These are phyloP conservation scores for Plebejus anna DNA, from an alignment of 2,888 invertebrate genomes.

Conservation along the genomic window DNA sequence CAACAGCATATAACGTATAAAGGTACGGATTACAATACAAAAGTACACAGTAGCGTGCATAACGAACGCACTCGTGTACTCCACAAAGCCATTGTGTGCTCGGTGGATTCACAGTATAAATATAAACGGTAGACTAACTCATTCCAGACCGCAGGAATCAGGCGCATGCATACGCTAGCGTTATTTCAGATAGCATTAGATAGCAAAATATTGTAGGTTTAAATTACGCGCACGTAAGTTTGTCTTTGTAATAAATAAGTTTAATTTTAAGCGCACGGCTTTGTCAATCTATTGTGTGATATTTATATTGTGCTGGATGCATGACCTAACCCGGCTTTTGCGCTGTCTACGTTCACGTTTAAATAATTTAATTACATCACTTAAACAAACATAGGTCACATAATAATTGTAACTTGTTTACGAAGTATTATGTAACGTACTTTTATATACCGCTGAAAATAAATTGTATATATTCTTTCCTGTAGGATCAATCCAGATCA, in stretches of 20 bases:
- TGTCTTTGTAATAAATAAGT: not conserved
- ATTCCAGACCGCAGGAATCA: not conserved
- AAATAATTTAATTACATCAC: conserved; percentile 15
- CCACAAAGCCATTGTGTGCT: conserved; percentile 44
- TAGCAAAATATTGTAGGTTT: not conserved
- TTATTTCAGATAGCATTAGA: not conserved
- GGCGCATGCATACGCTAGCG: not conserved
- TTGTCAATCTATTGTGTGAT: not conserved
- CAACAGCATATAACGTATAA: conserved; percentile 21
- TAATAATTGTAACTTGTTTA: not conserved
- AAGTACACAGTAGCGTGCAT: conserved; percentile 39
- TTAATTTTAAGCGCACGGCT: not conserved
- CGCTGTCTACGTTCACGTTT: conserved; percentile 18
- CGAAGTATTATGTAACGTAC: not conserved
- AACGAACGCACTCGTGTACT: conserved; percentile 57
- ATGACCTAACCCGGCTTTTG: conserved; percentile 12
- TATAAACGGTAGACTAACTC: not conserved
- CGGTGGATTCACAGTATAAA: conserved; percentile 3
- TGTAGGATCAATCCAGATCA: too few species aligned
- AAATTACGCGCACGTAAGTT: not conserved
- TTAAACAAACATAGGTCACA: not conserved
- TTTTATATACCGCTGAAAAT: too few species aligned
- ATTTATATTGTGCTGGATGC: conserved; percentile 3
- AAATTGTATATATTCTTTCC: too few species aligned
- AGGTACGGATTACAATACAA: conserved; percentile 36